Evolutionary conservation across 2,888 invertebrate species (phyloP).

Genomic region (Amphiduros pacificus): DNA sequence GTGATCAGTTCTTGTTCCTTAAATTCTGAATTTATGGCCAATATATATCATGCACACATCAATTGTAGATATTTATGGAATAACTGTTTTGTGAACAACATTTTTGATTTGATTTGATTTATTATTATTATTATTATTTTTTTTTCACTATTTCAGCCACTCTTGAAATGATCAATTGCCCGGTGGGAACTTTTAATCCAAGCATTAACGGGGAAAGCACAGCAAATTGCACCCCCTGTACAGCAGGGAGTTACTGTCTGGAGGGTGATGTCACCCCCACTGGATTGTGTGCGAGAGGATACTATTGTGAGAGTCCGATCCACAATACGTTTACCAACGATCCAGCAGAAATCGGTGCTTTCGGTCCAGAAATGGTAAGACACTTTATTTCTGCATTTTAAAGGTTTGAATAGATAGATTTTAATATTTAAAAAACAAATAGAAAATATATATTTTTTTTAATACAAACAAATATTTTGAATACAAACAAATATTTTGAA

Average conservation of each 20-base stretch:
- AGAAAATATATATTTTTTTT: no score
- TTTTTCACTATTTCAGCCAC: slow-evolving; percentile 38
- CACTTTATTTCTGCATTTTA: background rate
- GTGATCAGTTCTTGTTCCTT: no score
- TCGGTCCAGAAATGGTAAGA: slow-evolving; percentile 47
- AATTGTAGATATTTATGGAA: no score
- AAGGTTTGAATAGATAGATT: no score
- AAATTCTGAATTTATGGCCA: no score
- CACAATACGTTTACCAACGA: slow-evolving; percentile 43
- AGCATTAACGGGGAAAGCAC: slow-evolving; percentile 38
- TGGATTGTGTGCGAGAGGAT: slow-evolving; percentile 46
- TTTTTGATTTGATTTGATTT: no score
- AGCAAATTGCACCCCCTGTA: slow-evolving; percentile 49
- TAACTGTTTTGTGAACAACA: no score
- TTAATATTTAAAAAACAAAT: no score
- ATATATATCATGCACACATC: background rate
- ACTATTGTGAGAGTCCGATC: slow-evolving; percentile 51
- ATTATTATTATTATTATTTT: no score
- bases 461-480: no score
- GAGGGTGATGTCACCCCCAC: slow-evolving; percentile 39
- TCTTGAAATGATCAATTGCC: slow-evolving; percentile 51
- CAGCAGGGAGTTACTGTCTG: slow-evolving; percentile 50
- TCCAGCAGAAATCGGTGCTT: slow-evolving; percentile 49
- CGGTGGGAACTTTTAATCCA: slow-evolving; percentile 49
- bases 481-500: no score